Evolutionary conservation across 2,797 vertebrate species (phyloP).

Genomic region (Callimico goeldii): DNA sequence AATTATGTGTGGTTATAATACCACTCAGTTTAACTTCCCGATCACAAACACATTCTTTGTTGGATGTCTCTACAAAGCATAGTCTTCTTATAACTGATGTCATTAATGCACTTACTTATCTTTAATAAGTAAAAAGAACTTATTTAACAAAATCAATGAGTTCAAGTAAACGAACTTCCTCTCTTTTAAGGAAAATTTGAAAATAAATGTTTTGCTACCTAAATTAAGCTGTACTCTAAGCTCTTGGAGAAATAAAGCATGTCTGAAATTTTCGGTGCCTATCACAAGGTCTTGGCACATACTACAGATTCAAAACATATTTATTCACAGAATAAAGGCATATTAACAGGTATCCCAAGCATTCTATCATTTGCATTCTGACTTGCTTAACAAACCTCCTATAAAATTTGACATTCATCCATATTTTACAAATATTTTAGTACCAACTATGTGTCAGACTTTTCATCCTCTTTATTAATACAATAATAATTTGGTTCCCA

Average conservation of each 20-base stretch:
- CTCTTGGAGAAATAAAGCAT: neutral
- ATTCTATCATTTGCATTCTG: neutral
- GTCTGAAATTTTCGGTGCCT: neutral
- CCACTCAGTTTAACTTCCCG: neutral
- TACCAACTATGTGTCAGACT: neutral
- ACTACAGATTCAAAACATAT: neutral
- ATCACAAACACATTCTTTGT: neutral
- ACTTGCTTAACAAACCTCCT: neutral
- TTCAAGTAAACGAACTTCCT: neutral
- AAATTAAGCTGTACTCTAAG: neutral
- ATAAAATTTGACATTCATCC: neutral
- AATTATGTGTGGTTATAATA: neutral
- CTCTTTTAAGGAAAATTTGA: neutral
- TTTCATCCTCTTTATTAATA: neutral
- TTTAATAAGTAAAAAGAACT: neutral
- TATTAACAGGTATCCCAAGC: neutral
- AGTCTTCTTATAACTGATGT: neutral
- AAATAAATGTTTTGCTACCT: neutral
- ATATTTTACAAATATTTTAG: neutral
- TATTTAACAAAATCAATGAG: neutral
- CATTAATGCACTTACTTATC: neutral
- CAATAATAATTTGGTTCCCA: neutral
- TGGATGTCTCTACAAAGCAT: neutral
- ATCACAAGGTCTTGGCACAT: neutral
- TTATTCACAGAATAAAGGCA: neutral